phyloP scores from a whole-genome alignment of 2,113 vertebrate genomes.

The Scalopus aquaticus region DNA sequence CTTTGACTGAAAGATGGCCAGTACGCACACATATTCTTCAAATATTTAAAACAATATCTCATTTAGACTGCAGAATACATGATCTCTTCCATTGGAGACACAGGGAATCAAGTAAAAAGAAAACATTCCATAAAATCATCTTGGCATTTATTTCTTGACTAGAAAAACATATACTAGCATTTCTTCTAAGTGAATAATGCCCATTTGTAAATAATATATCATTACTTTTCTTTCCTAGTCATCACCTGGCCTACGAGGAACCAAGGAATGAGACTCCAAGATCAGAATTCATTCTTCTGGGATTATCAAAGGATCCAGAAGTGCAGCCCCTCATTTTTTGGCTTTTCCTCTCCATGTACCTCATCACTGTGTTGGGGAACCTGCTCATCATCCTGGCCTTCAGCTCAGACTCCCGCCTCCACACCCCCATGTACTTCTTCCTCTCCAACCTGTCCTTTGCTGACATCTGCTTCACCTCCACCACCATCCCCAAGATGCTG shows the following conservation, averaged over 20 bases:
- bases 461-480: too few relatives aligned
- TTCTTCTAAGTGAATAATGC: neutral
- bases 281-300: conserved; percentile 19
- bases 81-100: neutral
- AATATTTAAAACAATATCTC: neutral
- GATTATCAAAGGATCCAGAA: neutral
- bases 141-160: neutral
- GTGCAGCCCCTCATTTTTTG: neutral
- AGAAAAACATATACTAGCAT: neutral
- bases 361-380: neutral
- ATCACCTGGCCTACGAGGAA: neutral
- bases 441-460: too few relatives aligned
- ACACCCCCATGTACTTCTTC: too few relatives aligned
- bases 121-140: too few relatives aligned
- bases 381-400: too few relatives aligned
- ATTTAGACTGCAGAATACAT: neutral
- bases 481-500: too few relatives aligned
- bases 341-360: conserved; percentile 17
- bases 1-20: neutral
- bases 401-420: too few relatives aligned
- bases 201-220: neutral
- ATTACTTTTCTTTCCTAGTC: neutral
- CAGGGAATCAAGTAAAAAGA: too few relatives aligned
- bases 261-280: too few relatives aligned
- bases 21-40: neutral